Evolutionary conservation across 2,113 vertebrate genomes (phyloP).

Genomic region (Antennarius striatus): DNA sequence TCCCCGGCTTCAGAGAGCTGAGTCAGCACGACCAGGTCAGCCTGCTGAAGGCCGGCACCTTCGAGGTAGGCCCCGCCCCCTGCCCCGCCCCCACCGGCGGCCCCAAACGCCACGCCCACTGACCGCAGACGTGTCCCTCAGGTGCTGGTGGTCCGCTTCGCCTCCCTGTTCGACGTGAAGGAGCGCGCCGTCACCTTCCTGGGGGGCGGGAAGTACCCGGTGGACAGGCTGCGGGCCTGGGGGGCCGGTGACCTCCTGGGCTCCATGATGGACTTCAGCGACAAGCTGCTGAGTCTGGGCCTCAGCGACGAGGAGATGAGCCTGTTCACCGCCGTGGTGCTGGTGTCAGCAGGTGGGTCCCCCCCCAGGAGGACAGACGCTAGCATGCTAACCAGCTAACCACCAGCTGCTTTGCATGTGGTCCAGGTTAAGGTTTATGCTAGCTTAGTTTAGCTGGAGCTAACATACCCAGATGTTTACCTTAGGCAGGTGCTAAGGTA

Average conservation of each 20-base stretch:
- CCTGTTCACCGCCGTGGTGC: conserved; percentile 95
- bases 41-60: conserved; percentile 96
- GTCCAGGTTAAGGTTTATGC: too few species aligned
- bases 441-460: background rate
- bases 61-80: conserved; percentile 83
- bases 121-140: conserved; percentile 48
- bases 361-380: too few species aligned
- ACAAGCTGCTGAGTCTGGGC: conserved; percentile 90
- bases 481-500: too few species aligned
- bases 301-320: conserved; percentile 94
- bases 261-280: conserved; percentile 98
- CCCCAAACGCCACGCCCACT: background rate
- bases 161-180: conserved; percentile 90
- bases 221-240: conserved; percentile 88
- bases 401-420: too few species aligned
- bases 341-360: conserved; percentile 94
- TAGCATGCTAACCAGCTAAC: too few species aligned
- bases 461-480: too few species aligned
- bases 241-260: conserved; percentile 94
- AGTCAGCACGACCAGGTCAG: conserved; percentile 91
- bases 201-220: conserved; percentile 88
- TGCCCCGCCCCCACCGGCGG: too few species aligned
- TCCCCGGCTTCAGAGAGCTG: conserved; percentile 95
- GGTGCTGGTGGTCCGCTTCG: conserved; percentile 98
- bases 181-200: conserved; percentile 95